Evolutionary conservation across 2,797 vertebrate genomes (phyloP), one percentile per base, ranked within the genome.

Genomic region (Merluccius polli): DNA sequence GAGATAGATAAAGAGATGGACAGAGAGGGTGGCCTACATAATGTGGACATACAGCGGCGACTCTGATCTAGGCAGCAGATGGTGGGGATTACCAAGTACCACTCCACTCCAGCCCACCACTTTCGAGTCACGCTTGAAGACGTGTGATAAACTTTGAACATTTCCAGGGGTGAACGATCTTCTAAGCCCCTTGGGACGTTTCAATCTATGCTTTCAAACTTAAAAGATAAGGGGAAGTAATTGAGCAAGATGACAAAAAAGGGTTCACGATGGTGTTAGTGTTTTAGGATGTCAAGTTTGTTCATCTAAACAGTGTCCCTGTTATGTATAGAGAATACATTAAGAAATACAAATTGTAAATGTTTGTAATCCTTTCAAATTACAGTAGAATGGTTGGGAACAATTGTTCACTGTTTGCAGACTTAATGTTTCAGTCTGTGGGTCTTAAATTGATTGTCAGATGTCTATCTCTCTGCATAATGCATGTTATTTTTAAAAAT

Each of bases 51-150:
- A 88, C 76, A 88, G 77, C 83, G 75, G 65, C 1, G 77, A 80
- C 87, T 84, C 70, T 83, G 82, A 90, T 85, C 78, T 82, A 83
- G 82, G 83, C 82, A 88, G 71, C 87, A 90, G 90, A 91, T 91
- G 89, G 87, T 83, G 73, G 79, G 85, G 86, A 91, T 92, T 89
- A 90, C 70, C 82, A 76, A 81, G 78, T 82, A 59, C 85, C 78
- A 73, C 75, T 74, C 77, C 69, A 48, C 72, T 82, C 78, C 79
- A 12, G 69, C 9, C 72, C 73, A 84, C 78, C 85, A 85, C 83
- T 88, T 90, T 86, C 69, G 71, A 89, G 84, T 87, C 79, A 78
- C 0, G 4, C 71, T 72, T 74, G 41, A 84, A 83, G 82, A 86
- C 7, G 76, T 78, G 59, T 70, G 36, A 84, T 80, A 67, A 82